Evolutionary conservation across 2,797 vertebrate species (phyloP), one percentile per base, ranked within the genome.

Genomic region (Silurus lanzhouensis): DNA sequence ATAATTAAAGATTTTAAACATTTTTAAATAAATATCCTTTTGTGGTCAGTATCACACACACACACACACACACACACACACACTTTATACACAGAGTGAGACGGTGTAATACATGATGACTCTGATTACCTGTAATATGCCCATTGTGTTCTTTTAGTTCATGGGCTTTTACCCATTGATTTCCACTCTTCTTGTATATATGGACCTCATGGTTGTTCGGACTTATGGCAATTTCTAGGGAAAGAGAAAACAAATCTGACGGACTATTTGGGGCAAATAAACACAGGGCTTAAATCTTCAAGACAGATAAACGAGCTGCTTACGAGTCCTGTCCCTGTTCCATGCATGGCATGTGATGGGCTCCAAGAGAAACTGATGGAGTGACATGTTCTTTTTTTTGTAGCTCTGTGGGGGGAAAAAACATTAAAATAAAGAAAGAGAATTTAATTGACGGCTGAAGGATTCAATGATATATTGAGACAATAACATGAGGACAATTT

Each of bases 171-270:
- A 97, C 92, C 98, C 98, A 99, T 91, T 99, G 97, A 94, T 96
- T 97, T 63, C 97, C 97, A 1, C 95, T 98, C 93, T 98, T 99
- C 95, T 99, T 99, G 93, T 99, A 99, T 94, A 99, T 99, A 92
- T 99, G 98, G 83, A 99, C 98, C 95, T 99, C 98, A 19, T 99
- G 98, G 89, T 99, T 99, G 88, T 99, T 99, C 20, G 98, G 98
- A 93, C 98, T 99, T 91, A 99, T 97, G 88, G 98, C 98, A 86
- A 99, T 97, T 94, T 99, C 98, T 99, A 81, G 61, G 68, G 61
- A 85, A 84, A 84, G 25, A 55, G 67, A 57, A 31, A 44, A 20
- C 46, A 0, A 27, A 63, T 63, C 27, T 4, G 22, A 31, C 20
- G 3, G 55, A 0, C 13, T 75, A 0, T n/a, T 17, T 2, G 1